Evolutionary conservation across 2,797 vertebrate genomes (phyloP).

Genomic region (Sciurus vulgaris): DNA sequence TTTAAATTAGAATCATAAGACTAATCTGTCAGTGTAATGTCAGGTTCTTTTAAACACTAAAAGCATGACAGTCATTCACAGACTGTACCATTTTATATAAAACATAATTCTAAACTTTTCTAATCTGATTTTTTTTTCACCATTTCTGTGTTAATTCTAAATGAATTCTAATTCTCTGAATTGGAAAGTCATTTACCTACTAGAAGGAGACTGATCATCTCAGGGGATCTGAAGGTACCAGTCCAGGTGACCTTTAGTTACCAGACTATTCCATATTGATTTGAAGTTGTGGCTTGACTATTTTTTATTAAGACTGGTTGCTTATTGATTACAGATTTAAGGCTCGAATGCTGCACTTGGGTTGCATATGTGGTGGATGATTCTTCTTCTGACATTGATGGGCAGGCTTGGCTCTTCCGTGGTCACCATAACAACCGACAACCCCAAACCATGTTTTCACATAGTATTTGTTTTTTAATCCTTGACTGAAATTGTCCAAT

Average conservation of each 20-base stretch:
- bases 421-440: neutral
- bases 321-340: constrained; percentile 3
- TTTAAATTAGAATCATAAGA: constrained; percentile 64
- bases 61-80: constrained; percentile 55
- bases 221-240: neutral
- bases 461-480: constrained; percentile 37
- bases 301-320: neutral
- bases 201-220: neutral
- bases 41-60: constrained; percentile 63
- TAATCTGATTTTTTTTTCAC: neutral
- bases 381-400: constrained; percentile 11
- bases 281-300: neutral
- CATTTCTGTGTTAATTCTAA: neutral
- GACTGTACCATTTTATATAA: constrained; percentile 26
- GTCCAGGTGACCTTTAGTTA: neutral
- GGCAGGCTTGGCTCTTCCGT: neutral
- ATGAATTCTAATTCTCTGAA: neutral
- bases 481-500: neutral
- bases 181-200: neutral
- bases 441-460: neutral
- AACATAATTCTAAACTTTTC: constrained; percentile 52
- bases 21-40: constrained; percentile 53
- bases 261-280: neutral
- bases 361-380: neutral
- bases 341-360: neutral